Evolutionary conservation across 2,888 invertebrate species (phyloP).

Genomic region (Tanypteryx hageni): DNA sequence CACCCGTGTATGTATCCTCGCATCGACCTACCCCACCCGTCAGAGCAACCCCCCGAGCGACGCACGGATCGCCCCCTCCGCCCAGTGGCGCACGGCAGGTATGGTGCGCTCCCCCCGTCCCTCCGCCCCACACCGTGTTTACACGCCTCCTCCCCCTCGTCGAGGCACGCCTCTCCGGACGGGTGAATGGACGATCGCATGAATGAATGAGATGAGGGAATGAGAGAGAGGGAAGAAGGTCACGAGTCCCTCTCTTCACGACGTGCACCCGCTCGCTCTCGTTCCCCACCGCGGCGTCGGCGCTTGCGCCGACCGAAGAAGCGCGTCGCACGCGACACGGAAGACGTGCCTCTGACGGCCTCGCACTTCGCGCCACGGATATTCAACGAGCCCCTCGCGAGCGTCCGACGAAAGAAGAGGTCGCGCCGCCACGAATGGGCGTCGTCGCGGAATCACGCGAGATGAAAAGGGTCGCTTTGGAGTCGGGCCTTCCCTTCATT

Average conservation of each 20-base stretch:
- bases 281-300: background rate
- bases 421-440: too few species aligned
- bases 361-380: too few species aligned
- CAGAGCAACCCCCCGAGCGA: too few species aligned
- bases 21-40: slow-evolving; percentile 20
- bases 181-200: slow-evolving; percentile 21
- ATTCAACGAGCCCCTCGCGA: too few species aligned
- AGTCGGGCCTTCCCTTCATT: too few species aligned
- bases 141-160: background rate
- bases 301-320: background rate
- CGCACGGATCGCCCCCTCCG: background rate
- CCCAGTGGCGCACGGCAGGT: background rate
- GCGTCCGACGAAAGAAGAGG: too few species aligned
- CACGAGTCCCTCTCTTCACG: background rate
- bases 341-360: too few species aligned
- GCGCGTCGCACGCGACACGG: background rate
- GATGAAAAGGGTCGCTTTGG: too few species aligned
- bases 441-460: too few species aligned
- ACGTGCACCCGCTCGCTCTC: background rate
- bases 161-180: background rate
- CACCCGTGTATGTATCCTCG: background rate
- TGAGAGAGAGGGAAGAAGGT: background rate
- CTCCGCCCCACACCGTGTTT: background rate
- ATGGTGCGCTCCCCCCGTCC: background rate
- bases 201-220: background rate